Conservation (phyloP, 35 echinoderm and acorn worm genomes). For the Acanthaster planci region DNA sequence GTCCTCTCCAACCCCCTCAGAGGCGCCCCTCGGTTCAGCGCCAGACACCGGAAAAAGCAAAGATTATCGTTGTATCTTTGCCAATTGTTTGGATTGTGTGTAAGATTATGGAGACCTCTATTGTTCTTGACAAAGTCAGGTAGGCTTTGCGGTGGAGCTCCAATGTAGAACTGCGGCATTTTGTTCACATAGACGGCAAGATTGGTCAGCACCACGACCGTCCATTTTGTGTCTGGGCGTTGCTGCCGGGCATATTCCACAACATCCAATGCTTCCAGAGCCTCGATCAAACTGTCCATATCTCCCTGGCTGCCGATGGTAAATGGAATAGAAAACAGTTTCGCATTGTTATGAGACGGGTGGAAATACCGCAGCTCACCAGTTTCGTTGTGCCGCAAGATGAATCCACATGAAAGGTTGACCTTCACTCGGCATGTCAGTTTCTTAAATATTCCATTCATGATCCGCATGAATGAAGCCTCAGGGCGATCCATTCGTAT, state of each 20-base stretch:
- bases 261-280: not conserved
- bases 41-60: slow-evolving; percentile 12
- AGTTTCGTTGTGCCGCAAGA: slow-evolving; percentile 4
- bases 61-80: slow-evolving; percentile 2
- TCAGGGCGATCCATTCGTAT: not conserved
- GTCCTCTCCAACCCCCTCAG: not conserved
- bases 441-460: not conserved
- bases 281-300: not conserved
- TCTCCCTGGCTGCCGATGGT: not conserved
- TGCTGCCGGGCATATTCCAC: not conserved
- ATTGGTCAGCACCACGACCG: not conserved
- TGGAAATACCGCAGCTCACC: slow-evolving; percentile 32
- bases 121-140: slow-evolving; percentile 20
- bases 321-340: not conserved
- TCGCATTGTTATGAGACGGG: not conserved
- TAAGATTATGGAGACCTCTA: not conserved
- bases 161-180: not conserved
- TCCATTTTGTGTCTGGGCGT: slow-evolving; percentile 26
- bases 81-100: not conserved
- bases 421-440: not conserved
- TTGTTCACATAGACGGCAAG: slow-evolving; percentile 5
- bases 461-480: not conserved
- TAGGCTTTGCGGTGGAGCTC: not conserved
- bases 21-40: not conserved
- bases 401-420: not conserved